Evolutionary conservation across 2,113 vertebrate genomes (phyloP).

Genomic region (Actenoides lindsayi): DNA sequence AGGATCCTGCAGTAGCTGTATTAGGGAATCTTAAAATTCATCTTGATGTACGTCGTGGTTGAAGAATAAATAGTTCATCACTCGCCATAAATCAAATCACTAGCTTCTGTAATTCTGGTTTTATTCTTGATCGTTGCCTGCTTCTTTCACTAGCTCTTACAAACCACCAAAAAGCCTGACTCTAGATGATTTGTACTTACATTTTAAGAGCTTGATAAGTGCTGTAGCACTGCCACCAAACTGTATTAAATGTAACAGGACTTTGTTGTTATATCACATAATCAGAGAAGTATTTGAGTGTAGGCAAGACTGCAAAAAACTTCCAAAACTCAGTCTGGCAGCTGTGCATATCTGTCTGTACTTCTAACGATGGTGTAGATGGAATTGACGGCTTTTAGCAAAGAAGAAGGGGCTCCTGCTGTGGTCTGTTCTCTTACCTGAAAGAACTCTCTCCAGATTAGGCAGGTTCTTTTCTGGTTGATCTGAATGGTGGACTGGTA

Average conservation of each 20-base stretch:
- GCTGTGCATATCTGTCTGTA: accelerated
- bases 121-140: background rate
- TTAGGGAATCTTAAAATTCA: background rate
- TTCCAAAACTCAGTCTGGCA: background rate
- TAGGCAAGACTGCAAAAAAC: background rate
- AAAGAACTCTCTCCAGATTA: background rate
- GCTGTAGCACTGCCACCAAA: background rate
- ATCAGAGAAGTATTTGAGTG: background rate
- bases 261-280: background rate
- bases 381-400: background rate
- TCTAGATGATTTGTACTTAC: background rate
- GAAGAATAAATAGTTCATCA: background rate
- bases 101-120: background rate
- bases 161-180: background rate
- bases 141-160: background rate
- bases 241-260: background rate
- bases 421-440: background rate
- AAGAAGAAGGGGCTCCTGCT: background rate
- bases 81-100: background rate
- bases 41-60: background rate
- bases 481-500: background rate
- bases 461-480: background rate
- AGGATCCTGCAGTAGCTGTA: background rate
- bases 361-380: background rate
- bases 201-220: background rate